Evolutionary conservation across 2,888 invertebrate species (phyloP).

Genomic region (Stenodema calcarata): DNA sequence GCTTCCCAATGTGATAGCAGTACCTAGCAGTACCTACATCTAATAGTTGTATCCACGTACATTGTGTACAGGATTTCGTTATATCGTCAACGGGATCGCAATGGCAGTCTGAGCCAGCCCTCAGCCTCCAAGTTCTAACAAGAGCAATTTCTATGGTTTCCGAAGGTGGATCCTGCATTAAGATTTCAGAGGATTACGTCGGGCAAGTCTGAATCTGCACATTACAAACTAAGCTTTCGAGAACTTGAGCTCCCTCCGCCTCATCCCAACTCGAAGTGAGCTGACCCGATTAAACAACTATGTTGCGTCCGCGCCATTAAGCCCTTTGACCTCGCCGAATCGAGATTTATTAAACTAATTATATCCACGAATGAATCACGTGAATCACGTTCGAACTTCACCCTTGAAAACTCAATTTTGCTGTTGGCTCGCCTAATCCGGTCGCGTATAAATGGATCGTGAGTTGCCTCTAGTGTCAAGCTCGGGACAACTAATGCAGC

Average conservation of each 20-base stretch:
- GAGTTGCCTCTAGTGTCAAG: not conserved
- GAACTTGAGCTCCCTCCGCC: not conserved
- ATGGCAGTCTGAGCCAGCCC: too few relatives aligned
- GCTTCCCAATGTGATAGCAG: too few relatives aligned
- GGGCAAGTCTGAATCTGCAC: not conserved
- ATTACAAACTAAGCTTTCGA: not conserved
- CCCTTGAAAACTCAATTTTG: not conserved
- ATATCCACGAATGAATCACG: not conserved
- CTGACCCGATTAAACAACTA: not conserved
- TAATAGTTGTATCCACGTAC: too few relatives aligned
- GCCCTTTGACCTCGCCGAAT: not conserved
- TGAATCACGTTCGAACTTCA: not conserved
- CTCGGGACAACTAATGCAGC: not conserved
- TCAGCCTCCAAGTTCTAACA: not conserved
- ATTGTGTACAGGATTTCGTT: too few relatives aligned
- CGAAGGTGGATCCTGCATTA: not conserved
- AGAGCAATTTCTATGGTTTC: not conserved
- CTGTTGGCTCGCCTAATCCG: not conserved
- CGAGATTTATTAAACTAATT: not conserved
- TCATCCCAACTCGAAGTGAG: not conserved
- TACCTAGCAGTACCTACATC: too few relatives aligned
- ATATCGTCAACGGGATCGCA: too few relatives aligned
- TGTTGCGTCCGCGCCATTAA: conserved; percentile 2
- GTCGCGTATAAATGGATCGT: not conserved
- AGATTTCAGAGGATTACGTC: not conserved